phyloP scores from a whole-genome alignment of 1,140 invertebrate genomes.

The Drosophila kanapiae region DNA sequence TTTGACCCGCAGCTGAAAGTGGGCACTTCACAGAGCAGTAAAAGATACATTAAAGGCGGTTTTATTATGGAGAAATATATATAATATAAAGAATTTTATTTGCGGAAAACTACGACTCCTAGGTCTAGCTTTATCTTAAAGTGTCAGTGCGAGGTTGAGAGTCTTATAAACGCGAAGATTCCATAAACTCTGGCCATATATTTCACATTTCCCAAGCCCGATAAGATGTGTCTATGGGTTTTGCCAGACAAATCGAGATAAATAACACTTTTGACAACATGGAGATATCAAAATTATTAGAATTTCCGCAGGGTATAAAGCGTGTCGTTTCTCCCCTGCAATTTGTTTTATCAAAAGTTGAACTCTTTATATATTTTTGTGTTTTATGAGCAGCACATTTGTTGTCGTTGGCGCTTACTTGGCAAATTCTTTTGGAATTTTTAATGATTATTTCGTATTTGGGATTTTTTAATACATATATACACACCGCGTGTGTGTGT shows the following conservation, averaged over 20 bases:
- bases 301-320: constrained; percentile 10
- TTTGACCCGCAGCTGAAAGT: neutral
- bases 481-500: neutral
- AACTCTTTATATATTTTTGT: constrained; percentile 35
- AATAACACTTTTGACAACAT: neutral
- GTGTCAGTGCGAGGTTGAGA: constrained; percentile 9
- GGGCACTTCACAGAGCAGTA: too few relatives aligned
- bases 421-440: constrained; percentile 54
- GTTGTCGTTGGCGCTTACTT: constrained; percentile 53
- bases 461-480: neutral
- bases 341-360: constrained; percentile 30
- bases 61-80: neutral
- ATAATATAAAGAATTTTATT: neutral
- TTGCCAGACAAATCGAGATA: neutral
- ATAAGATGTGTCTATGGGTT: constrained; percentile 2
- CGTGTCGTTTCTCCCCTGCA: neutral
- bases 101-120: neutral
- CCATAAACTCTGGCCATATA: neutral
- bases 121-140: constrained; percentile 16
- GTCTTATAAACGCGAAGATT: neutral
- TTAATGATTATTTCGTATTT: constrained; percentile 53
- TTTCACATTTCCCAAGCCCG: constrained; percentile 12
- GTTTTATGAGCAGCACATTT: constrained; percentile 36
- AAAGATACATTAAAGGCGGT: neutral
- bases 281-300: neutral